Conservation (phyloP, 2,888 invertebrate genomes). For the Dendrolimus houi region DNA sequence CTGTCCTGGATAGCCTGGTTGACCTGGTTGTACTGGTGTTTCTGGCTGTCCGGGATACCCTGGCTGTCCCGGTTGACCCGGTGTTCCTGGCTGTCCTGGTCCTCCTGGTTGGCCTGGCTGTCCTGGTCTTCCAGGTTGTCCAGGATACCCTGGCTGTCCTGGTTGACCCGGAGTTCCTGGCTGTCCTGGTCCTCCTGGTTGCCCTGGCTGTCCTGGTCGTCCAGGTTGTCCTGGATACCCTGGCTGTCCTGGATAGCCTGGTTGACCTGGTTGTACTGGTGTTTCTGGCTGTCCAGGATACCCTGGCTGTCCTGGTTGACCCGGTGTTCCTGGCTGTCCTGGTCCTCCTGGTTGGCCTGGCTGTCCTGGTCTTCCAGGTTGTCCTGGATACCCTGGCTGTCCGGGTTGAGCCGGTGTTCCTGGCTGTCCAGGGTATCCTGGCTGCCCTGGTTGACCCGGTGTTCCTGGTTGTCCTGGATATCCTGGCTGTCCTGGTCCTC, state of each 20-base stretch:
- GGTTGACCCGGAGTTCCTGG: slow-evolving; percentile 9
- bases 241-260: slow-evolving; percentile 15
- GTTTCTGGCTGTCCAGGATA: slow-evolving; percentile 31
- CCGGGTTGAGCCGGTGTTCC: slow-evolving; percentile 23
- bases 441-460: slow-evolving; percentile 10
- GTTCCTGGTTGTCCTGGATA: slow-evolving; percentile 6
- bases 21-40: slow-evolving; percentile 5
- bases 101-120: slow-evolving; percentile 16
- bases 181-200: slow-evolving; percentile 7
- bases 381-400: slow-evolving; percentile 25
- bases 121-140: slow-evolving; percentile 21
- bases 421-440: slow-evolving; percentile 13
- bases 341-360: slow-evolving; percentile 56
- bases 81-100: slow-evolving; percentile 21
- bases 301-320: slow-evolving; percentile 22
- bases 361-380: slow-evolving; percentile 28
- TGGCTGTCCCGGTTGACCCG: slow-evolving; percentile 1
- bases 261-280: slow-evolving; percentile 27
- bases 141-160: slow-evolving; percentile 19
- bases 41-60: slow-evolving; percentile 3
- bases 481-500: slow-evolving; percentile 11
- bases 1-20: slow-evolving; percentile 13
- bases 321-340: slow-evolving; percentile 29
- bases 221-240: slow-evolving; percentile 12
- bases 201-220: slow-evolving; percentile 4